These are phyloP conservation scores for Antheraea assamensis DNA, from an alignment of 2,888 invertebrate species.

Conservation along the genomic window DNA sequence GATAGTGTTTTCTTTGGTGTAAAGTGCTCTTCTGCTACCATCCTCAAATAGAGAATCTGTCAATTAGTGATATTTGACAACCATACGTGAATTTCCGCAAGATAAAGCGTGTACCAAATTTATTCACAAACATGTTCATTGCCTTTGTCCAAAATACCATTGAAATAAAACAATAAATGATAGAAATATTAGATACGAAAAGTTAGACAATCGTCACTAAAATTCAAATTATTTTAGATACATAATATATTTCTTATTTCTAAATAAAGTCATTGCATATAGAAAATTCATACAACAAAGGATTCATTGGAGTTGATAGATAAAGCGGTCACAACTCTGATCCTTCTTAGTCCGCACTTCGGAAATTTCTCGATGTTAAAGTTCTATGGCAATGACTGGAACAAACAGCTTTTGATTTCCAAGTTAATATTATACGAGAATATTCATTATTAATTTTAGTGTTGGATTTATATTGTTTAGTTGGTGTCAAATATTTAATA, in stretches of 20 bases:
- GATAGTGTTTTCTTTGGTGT: neutral
- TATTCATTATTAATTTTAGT: neutral
- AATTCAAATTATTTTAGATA: neutral
- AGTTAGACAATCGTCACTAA: neutral
- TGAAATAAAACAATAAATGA: no score
- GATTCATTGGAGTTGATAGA: neutral
- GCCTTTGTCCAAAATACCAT: no score
- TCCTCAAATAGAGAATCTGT: neutral
- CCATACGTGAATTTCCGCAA: no score
- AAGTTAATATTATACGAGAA: neutral
- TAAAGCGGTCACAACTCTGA: constrained; percentile 2
- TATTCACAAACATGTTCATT: no score
- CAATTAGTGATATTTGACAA: no score
- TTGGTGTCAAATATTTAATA: neutral
- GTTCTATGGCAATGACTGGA: neutral
- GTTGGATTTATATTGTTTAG: neutral
- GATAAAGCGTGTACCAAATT: no score
- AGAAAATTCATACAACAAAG: neutral
- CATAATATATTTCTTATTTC: neutral
- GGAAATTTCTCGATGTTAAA: neutral
- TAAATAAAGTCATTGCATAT: neutral
- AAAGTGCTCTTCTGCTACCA: no score
- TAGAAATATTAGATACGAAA: no score
- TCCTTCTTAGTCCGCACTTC: neutral
- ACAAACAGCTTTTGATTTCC: neutral